phyloP scores from a whole-genome alignment of 2,797 vertebrate genomes.

The Botia kubotai region DNA sequence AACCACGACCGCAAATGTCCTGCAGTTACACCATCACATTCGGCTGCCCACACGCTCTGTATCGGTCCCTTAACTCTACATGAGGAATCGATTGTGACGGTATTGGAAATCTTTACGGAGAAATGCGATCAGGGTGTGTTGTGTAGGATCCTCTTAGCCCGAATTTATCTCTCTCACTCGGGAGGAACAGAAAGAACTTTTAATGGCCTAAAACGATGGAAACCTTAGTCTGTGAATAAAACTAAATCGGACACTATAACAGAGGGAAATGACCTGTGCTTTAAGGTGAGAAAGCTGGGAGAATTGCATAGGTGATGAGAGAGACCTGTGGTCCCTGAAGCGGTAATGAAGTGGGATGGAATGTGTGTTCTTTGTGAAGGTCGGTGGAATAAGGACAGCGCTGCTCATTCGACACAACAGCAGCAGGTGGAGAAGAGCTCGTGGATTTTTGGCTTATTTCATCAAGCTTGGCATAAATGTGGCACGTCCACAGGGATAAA shows the following conservation, averaged over 20 bases:
- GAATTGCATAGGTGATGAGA: constrained; percentile 39
- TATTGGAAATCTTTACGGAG: constrained; percentile 75
- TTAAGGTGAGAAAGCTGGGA: constrained; percentile 36
- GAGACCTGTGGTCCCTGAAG: constrained; percentile 46
- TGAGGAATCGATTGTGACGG: constrained; percentile 74
- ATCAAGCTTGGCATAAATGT: constrained; percentile 34
- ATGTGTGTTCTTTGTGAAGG: background rate
- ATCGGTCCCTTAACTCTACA: constrained; percentile 67
- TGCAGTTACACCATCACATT: constrained; percentile 11
- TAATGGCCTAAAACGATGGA: constrained; percentile 53
- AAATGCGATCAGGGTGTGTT: constrained; percentile 65
- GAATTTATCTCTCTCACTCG: constrained; percentile 33
- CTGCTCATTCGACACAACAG: constrained; percentile 52
- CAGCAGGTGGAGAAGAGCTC: constrained; percentile 43
- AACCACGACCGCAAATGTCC: constrained; percentile 23
- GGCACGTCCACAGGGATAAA: constrained; percentile 22
- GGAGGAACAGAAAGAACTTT: constrained; percentile 29
- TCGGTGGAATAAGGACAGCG: constrained; percentile 43
- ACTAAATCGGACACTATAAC: constrained; percentile 47
- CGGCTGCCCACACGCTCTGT: background rate
- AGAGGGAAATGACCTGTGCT: constrained; percentile 51
- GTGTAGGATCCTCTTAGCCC: constrained; percentile 56
- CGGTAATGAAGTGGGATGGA: constrained; percentile 34
- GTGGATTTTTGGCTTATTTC: constrained; percentile 41
- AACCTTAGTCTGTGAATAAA: constrained; percentile 26